These are phyloP conservation scores for Manacus vitellinus DNA, from an alignment of 2,113 vertebrate genomes.

Conservation along the genomic window DNA sequence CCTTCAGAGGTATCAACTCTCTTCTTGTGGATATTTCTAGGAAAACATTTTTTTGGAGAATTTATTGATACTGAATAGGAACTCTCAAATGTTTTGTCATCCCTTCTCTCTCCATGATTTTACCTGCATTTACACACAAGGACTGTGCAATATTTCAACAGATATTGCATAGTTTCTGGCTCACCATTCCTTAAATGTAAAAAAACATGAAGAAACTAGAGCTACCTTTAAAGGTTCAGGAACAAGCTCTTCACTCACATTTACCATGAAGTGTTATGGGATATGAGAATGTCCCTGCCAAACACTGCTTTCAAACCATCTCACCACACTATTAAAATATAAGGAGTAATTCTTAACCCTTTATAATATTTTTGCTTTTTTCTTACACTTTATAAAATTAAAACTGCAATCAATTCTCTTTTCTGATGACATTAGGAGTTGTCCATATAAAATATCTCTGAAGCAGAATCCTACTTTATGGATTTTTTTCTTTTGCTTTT, in stretches of 20 bases:
- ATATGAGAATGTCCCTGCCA: neutral
- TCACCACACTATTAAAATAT: neutral
- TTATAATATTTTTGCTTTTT: neutral
- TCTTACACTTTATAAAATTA: neutral
- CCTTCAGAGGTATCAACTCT: neutral
- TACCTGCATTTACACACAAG: neutral
- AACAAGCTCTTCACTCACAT: neutral
- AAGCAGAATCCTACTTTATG: neutral
- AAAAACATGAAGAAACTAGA: neutral
- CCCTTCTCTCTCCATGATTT: neutral
- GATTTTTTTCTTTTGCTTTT: neutral
- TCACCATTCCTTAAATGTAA: neutral
- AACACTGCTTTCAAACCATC: neutral
- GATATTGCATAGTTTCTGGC: neutral
- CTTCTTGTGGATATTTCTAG: neutral
- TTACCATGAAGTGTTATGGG: neutral
- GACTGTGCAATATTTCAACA: neutral
- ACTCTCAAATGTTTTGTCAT: accelerated
- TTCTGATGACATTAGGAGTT: neutral
- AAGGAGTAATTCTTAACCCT: neutral
- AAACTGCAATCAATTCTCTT: neutral
- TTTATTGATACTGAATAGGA: neutral
- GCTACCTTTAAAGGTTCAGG: neutral
- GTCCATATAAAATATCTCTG: neutral
- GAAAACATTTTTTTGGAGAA: accelerated